Evolutionary conservation across 2,113 vertebrate genomes (phyloP), one percentile per base, ranked within the genome.

Genomic region (Lampris megalopsis): DNA sequence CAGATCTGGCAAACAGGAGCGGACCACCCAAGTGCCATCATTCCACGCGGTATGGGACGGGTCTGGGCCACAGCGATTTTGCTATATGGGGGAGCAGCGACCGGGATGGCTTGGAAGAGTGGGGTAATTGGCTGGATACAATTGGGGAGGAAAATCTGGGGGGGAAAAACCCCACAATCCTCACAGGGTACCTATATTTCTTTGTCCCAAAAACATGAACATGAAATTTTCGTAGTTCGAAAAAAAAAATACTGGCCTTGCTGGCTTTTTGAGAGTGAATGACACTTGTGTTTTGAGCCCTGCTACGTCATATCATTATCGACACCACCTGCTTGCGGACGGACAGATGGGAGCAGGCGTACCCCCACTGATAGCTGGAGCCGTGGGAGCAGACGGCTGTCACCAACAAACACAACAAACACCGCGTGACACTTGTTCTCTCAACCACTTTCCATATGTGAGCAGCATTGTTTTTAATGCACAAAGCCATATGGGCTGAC

Each of bases 261-360:
- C 41, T 37, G 36, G 36, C n/a, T 37, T 40, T 82, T 59, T 60
- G 72, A 10, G 47, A 24, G 75, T 47, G 63, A 80, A 60, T 57
- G 75, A 40, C 67, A 63, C 73, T 77, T 70, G 3, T 8, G 10
- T 36, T 78, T 58, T 81, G 77, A 79, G 72, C 54, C 45, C 3
- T 6, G 40, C 68, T 65, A 69, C 9, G 36, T 36, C 66, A 73
- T 74, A 80, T 88, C 85, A 90, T 89, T 89, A 91, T 86, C 88
- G 71, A 60, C 68, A 40, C 83, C 85, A 88, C 88, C 86, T 91
- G 86, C 86, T 75, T 37, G 69, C 2, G 62, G 49, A 48, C 40
- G 57, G 42, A 81, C 90, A 91, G 88, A 90, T 89, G 88, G 85
- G 57, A 77, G 70, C 11, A 80, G 64, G 83, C 79, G 81, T 86